These are phyloP conservation scores for Spodoptera exigua DNA, from an alignment of 2,888 invertebrate species.

Conservation along the genomic window DNA sequence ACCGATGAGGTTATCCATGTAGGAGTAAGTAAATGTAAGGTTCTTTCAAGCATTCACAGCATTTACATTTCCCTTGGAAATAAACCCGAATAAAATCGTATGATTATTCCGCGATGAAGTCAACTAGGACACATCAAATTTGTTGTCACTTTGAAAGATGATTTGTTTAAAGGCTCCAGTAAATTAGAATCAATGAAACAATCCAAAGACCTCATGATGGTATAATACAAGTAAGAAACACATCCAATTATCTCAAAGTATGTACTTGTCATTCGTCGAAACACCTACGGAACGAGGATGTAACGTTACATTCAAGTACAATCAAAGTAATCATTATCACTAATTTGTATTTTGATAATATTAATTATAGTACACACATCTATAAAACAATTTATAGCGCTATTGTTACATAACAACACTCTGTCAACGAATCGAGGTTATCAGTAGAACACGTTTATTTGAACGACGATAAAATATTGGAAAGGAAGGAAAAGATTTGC, in stretches of 20 bases:
- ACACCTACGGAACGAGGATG: constrained; percentile 31
- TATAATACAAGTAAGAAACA: no score
- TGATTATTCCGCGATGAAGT: no score
- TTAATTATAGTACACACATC: constrained; percentile 30
- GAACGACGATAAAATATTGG: constrained; percentile 48
- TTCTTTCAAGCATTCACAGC: no score
- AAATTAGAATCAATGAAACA: no score
- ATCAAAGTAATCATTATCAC: constrained; percentile 40
- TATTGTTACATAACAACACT: constrained; percentile 47
- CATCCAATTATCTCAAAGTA: not conserved
- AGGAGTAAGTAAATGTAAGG: no score
- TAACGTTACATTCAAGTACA: constrained; percentile 24
- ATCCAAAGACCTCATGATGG: no score
- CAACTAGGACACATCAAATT: no score
- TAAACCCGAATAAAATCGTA: no score
- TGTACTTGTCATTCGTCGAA: constrained; percentile 3
- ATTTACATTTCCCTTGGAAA: no score
- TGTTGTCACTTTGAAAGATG: no score
- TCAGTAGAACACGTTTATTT: constrained; percentile 45
- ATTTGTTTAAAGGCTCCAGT: no score
- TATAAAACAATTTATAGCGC: constrained; percentile 42
- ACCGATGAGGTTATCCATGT: no score
- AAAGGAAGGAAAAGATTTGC: constrained; percentile 41
- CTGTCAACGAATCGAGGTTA: constrained; percentile 52
- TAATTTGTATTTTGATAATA: constrained; percentile 44